Evolutionary conservation across 1,140 invertebrate genomes (phyloP).

Genomic region (Zophobas morio): DNA sequence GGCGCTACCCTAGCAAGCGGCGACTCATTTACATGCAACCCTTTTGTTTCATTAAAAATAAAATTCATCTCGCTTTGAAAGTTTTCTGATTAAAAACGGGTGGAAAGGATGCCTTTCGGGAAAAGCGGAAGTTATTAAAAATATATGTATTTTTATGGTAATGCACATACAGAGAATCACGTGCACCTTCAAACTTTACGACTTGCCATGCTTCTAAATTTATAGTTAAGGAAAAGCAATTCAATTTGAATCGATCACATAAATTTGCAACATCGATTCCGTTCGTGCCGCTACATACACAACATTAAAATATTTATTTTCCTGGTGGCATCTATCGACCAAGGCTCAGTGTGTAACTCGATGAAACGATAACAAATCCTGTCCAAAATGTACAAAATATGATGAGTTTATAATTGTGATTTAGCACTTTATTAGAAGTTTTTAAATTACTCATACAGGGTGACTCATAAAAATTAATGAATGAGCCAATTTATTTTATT

Average conservation of each 20-base stretch:
- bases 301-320: slow-evolving; percentile 24
- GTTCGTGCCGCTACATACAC: slow-evolving; percentile 9
- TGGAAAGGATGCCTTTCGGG: background rate
- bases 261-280: slow-evolving; percentile 33
- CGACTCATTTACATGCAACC: background rate
- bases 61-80: background rate
- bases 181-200: slow-evolving; percentile 12
- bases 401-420: too few species aligned
- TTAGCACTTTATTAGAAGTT: too few species aligned
- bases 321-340: background rate
- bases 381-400: too few species aligned
- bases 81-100: background rate
- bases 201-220: slow-evolving; percentile 24
- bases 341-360: background rate
- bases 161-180: slow-evolving; percentile 12
- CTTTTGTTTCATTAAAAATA: background rate
- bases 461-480: too few species aligned
- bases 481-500: too few species aligned
- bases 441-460: too few species aligned
- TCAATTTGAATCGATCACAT: slow-evolving; percentile 43
- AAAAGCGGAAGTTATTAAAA: background rate
- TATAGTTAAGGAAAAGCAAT: slow-evolving; percentile 44
- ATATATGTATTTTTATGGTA: background rate
- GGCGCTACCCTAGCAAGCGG: too few species aligned
- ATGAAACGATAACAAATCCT: too few species aligned